Conservation (phyloP, 2,888 invertebrate species). For the Eretmocerus hayati region DNA sequence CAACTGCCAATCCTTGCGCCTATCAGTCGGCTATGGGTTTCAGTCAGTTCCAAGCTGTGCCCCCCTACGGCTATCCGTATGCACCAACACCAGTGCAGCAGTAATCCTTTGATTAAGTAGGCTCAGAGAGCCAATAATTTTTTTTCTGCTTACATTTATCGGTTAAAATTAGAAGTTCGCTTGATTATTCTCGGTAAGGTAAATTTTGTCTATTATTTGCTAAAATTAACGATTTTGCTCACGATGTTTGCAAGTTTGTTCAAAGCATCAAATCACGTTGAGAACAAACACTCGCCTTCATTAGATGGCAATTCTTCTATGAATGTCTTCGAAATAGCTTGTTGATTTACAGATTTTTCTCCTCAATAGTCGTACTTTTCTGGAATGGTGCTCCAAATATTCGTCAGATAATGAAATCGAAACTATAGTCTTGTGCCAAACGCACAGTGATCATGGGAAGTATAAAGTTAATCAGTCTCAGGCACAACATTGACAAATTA, state of each 20-base stretch:
- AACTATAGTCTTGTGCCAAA: neutral
- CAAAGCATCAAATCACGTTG: too few relatives aligned
- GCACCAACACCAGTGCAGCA: slow-evolving; percentile 67
- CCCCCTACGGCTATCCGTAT: slow-evolving; percentile 59
- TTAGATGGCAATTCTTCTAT: too few relatives aligned
- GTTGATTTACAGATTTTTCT: slow-evolving; percentile 26
- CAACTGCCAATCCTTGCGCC: slow-evolving; percentile 53
- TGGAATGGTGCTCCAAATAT: slow-evolving; percentile 34
- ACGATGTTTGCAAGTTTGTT: too few relatives aligned
- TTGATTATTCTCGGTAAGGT: too few relatives aligned
- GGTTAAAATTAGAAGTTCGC: too few relatives aligned
- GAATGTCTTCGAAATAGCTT: slow-evolving; percentile 7
- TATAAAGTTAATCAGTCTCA: too few relatives aligned
- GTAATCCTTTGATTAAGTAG: slow-evolving; percentile 47
- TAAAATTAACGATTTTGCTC: too few relatives aligned
- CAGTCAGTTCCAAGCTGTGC: slow-evolving; percentile 63
- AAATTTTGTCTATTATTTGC: too few relatives aligned
- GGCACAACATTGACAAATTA: too few relatives aligned
- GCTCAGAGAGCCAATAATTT: slow-evolving; percentile 4
- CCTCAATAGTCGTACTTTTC: slow-evolving; percentile 32
- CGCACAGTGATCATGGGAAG: neutral
- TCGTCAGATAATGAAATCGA: slow-evolving; percentile 14
- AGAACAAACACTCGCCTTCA: too few relatives aligned
- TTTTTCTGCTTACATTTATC: slow-evolving; percentile 13
- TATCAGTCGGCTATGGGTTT: slow-evolving; percentile 57